Percentiles rank a stretch among this genome's conserved stretches.
These are phyloP conservation scores for Aurelia sp. DNA, from an alignment of 30 jellyfish, hydroid and myxozoan species.

Conservation along the genomic window DNA sequence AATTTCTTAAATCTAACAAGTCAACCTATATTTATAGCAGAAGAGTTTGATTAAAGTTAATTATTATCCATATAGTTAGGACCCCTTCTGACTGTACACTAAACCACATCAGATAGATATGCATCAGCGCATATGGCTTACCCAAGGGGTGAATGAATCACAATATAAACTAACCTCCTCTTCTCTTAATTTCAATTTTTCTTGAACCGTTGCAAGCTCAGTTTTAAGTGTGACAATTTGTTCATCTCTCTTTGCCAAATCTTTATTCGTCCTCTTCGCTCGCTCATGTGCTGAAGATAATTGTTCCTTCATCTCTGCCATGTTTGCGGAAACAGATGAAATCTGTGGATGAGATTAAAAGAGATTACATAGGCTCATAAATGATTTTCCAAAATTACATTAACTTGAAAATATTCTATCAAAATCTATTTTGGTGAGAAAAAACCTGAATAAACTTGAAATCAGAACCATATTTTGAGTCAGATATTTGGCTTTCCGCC, in stretches of 20 bases:
- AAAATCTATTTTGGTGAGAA: too few species aligned
- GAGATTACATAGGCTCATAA: neutral
- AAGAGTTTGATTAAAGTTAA: too few species aligned
- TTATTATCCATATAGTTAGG: too few species aligned
- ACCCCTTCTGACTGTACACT: too few species aligned
- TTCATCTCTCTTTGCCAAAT: constrained; percentile 69
- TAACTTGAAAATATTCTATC: too few species aligned
- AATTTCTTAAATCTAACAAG: too few species aligned
- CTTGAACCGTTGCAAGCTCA: constrained; percentile 73
- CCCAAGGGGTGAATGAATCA: neutral
- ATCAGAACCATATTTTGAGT: too few species aligned
- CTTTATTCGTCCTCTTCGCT: constrained; percentile 64
- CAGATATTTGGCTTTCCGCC: too few species aligned
- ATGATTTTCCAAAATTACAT: neutral
- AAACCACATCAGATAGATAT: too few species aligned
- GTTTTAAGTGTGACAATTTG: constrained; percentile 72
- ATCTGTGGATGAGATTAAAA: constrained; percentile 2
- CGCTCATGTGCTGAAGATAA: constrained; percentile 59
- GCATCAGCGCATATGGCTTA: neutral
- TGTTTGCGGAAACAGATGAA: constrained; percentile 43
- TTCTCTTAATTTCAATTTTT: constrained; percentile 59
- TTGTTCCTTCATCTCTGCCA: constrained; percentile 77
- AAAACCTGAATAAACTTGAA: too few species aligned
- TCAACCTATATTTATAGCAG: too few species aligned
- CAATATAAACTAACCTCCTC: constrained; percentile 68